Base-by-base conservation (phyloP, 2,113 vertebrate species). In the Scolopax mira region DNA sequence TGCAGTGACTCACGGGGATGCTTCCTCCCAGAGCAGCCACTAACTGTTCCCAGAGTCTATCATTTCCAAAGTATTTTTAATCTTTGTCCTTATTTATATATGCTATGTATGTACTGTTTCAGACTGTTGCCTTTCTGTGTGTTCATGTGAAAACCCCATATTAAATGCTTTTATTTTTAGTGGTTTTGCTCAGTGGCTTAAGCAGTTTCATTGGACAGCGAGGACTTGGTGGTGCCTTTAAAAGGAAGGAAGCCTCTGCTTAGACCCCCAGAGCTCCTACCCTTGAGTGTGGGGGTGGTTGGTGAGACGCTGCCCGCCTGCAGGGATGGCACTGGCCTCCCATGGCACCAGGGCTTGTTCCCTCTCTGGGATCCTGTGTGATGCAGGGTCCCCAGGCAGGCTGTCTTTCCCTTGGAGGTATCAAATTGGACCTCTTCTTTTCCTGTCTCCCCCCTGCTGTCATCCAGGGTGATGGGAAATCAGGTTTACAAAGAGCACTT, bases 141-240 rank as follows among this genome's bases (percentile, higher is more conserved):
- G 89, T 94, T 95, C 79, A 85, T 93, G 88, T 93, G 94, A 94
- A 90, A 91, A 83, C 90, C 89, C 52, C 85, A 30, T 79, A 97
- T 97, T 97, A 97, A 97, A 96, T 88, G 94, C 93, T 97, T 96
- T 95, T 96, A 96, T 96, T 97, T 96, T 95, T 97, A 90, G 61
- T 71, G 90, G 33, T 18, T 93, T 93, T 83, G 52, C 77, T 86
- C 48, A 60, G 44, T 60, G 79, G 8, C 75, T 94, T 78, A 86
- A 94, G 51, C 55, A 37, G 42, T 93, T 95, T 94, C 69, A 41
- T 11, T 75, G 67, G 42, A 80, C 24, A n/a, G 25, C 1, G 1
- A 77, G 41, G 62, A 70, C 55, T 79, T 49, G 35, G 31, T 24
- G n/a, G 52, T 65, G 42, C 64, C 24, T 91, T 87, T 69, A 69